Base-by-base conservation (phyloP, 30 jellyfish, hydroid and myxozoan species). In the Nemopilema nomurai region DNA sequence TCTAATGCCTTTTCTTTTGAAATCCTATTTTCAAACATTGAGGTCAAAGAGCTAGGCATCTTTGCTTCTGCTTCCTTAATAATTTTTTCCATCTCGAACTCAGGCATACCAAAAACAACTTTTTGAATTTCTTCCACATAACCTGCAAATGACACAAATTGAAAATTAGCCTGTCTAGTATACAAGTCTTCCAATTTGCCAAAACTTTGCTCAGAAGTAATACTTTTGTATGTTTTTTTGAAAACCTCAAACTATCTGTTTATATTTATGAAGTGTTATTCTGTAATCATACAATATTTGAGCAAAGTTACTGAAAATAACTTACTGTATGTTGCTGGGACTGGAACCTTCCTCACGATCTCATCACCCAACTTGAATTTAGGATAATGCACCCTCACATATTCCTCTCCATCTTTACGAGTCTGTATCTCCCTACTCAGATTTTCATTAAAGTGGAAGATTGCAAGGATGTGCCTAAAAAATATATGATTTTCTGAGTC, bases 51-150 rank as follows among this genome's bases (percentile, higher is more conserved):
- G 57, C 57, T 41, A 13, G 73, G 20, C 73, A 63, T 63, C 73
- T 63, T 63, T 63, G 73, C 73, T 63, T 63, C 73, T 63, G 73
- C 73, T 19, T 63, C 73, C 30, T 63, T n/a, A 63, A 63, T 63
- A 19, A 63, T 63, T 63, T 63, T 24, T 24, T 63, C 30, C 73
- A 63, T 63, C 73, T 63, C 20, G 8, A 6, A 24, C 73, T 63
- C 30, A 19, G 20, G 29, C 30, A 63, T 19, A 63, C 73, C 30
- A 63, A 63, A 63, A 19, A 63, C 27, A 63, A 63, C 30, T 19
- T 63, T 63, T 63, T 19, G 73, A 63, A 63, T 63, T 63, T 63
- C 73, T n/a, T 63, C 30, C 73, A 63, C 73, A 63, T 63, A 63
- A 24, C 73, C 73, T 63, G 73, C 7, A 63, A 63, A 63, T 63